Evolutionary conservation across 2,797 vertebrate genomes (phyloP), one percentile per base, ranked within the genome.

Genomic region (Melanotaenia pygmaea): DNA sequence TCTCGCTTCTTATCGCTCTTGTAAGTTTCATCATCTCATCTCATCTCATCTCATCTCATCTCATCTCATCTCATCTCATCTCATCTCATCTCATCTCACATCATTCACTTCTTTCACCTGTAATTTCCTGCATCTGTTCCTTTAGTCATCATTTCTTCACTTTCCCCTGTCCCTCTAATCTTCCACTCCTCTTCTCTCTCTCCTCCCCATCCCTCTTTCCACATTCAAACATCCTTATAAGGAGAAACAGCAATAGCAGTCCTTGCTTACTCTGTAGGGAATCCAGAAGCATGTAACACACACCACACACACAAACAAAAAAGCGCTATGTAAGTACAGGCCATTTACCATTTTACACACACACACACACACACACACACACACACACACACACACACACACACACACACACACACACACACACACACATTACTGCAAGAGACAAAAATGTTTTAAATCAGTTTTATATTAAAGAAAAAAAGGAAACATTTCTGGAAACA

Each of bases 271-370:
- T 81, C 91, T 78, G 82, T 35, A 22, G 89, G 88, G 89, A 90
- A 90, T 86, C 87, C 82, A 88, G 80, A 91, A 89, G 87, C 89
- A 92, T 87, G 89, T 72, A 90, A 82, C 85, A 82, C 73, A 60
- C 65, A 59, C 47, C 50, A 58, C 47, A 71, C 56, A 59, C 35
- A 67, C 67, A 57, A 32, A 79, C 70, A 66, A 26, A 26, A 26
- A 26, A 26, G 26, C 26, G 26, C 26, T 26, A 26, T 1, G 2
- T 1, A 2, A 26, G 2, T 1, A 26, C 2, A 26, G 26, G 26
- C 26, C 26, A 26, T 26, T 26, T 26, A 26, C 26, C 26, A 26
- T 26, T 26, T 26, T 26, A 26, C 26, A 26, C 26, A 26, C 26
- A 26, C 26, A 26, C 26, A 26, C 26, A 26, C 26, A 2, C 26